Base-by-base conservation (phyloP, 2,113 vertebrate species). In the Myotis davidii region DNA sequence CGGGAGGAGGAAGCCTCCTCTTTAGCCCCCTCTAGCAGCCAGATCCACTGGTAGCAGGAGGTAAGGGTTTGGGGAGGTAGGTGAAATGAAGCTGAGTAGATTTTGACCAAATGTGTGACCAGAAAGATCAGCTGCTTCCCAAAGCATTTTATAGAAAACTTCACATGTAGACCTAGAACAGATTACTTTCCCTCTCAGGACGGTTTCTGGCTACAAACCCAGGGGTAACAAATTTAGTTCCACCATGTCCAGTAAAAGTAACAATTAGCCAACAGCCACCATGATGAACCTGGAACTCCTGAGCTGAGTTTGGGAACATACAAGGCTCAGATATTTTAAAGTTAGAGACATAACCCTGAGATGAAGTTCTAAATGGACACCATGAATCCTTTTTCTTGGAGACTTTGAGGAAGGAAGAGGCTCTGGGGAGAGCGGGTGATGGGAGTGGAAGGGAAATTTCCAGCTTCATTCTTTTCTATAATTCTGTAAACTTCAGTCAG, bases 51-150 rank as follows among this genome's bases (percentile, higher is more conserved):
- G 45, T 54, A 48, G 59, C 78, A 1, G 3, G 56, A 79, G 61
- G 64, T 42, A n/a, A 76, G n/a, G 69, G 37, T 54, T 84, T 76
- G 72, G 72, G 42, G 61, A 39, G 54, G 20, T 4, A 45, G 18
- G 29, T n/a, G 70, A 61, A 79, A 29, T 17, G 20, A 61, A 82
- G 52, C 32, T 5, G 2, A 73, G 45, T 23, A 18, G 32, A 85
- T 85, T 59, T 56, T 74, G 37, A 45, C 42, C 34, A 78, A 74
- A 83, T 39, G 54, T 3, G 25, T 94, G 39, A 52, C 23, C 52
- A 96, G 90, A 85, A 93, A 59, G 34, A 78, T 61, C 52, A 78
- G 48, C 37, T 85, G 32, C 72, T 78, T 94, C 77, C 69, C 94
- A 96, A 94, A 78, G 5, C 8, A n/a, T 85, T 90, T 94, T 54